Percentiles rank a stretch among this genome's conserved stretches.
These are phyloP conservation scores for Chromoteleia sp. DNA, from an alignment of 2,888 invertebrate genomes.

Conservation along the genomic window DNA sequence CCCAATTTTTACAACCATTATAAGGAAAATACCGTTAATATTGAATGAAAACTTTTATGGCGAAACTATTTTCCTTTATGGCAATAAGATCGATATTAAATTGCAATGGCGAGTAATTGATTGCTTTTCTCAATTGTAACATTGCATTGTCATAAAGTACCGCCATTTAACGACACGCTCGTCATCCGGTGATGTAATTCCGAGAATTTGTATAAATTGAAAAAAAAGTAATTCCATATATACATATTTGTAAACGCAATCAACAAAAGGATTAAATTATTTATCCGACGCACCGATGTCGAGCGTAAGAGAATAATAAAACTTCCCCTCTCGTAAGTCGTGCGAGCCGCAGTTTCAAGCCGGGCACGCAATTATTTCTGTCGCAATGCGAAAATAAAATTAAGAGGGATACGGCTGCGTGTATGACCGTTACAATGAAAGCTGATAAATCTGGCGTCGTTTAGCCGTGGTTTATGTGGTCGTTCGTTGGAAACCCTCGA, in stretches of 20 bases:
- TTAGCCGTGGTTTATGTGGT: conserved; percentile 55
- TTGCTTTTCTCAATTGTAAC: conserved; percentile 57
- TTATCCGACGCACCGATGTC: conserved; percentile 28
- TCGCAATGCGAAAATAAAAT: conserved; percentile 71
- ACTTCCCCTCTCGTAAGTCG: conserved; percentile 45
- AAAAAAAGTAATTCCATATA: conserved; percentile 7
- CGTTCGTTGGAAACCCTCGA: conserved; percentile 33
- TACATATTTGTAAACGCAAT: conserved; percentile 37
- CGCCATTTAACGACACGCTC: conserved; percentile 15
- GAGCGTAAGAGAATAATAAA: conserved; percentile 50
- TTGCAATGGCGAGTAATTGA: conserved; percentile 43
- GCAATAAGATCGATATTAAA: conserved; percentile 47
- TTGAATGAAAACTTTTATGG: too few relatives aligned
- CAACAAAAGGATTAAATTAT: conserved; percentile 53
- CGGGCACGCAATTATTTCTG: conserved; percentile 70
- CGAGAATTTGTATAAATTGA: conserved; percentile 47
- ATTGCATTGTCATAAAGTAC: conserved; percentile 57
- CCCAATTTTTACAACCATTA: too few relatives aligned
- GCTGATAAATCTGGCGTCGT: conserved; percentile 64
- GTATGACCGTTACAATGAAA: conserved; percentile 56
- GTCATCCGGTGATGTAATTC: conserved; percentile 30
- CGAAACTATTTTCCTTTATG: conserved; percentile 37
- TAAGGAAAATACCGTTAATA: too few relatives aligned
- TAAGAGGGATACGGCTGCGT: conserved; percentile 43
- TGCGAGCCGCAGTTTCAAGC: conserved; percentile 50